Evolutionary conservation across 1,140 invertebrate genomes (phyloP), one percentile per base, ranked within the genome.

Genomic region (Platorchestia sp.): DNA sequence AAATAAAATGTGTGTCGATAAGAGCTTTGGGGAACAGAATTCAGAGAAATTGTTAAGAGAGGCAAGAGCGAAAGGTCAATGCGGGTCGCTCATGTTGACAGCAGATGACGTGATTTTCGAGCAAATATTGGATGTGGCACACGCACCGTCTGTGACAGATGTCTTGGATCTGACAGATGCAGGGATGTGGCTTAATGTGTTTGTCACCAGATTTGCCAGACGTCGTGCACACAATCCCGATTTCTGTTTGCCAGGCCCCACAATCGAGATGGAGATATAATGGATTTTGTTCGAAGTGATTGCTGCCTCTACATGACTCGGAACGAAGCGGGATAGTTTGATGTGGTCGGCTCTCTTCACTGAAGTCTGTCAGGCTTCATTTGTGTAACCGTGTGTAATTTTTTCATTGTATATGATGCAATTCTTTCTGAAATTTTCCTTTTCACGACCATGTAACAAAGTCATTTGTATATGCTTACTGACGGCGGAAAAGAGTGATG

Each of bases 71-170:
- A 10, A 40, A 47, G 91, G 91, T 44, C 91, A 93, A 93, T 93
- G 45, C 91, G 91, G 91, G 91, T 44, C 3, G 43, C 45, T 93
- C 91, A n/a, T 93, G 87, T 93, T 93, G 43, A 45, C 91, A 93
- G 40, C 91, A 93, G 91, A 45, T 93, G 91, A 93, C 91, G 91
- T 45, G 91, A 93, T 93, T 93, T 93, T 93, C 91, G 91, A 93
- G 43, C 91, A 93, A 93, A 93, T 93, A 93, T 93, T 93, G 91
- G 91, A 93, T 45, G 91, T 93, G 91, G 45, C 91, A 93, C 43
- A 93, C 45, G 91, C 44, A 47, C 45, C 44, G 91, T 45, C 40
- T 93, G 43, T 93, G 91, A 93, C 91, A 93, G 91, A 93, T 93
- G 91, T 45, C 43, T 44, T 93, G 91, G 91, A 93, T 93, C 91